These are phyloP conservation scores for Prionchulus punctatus DNA, from an alignment of 2,888 invertebrate species.

Conservation along the genomic window DNA sequence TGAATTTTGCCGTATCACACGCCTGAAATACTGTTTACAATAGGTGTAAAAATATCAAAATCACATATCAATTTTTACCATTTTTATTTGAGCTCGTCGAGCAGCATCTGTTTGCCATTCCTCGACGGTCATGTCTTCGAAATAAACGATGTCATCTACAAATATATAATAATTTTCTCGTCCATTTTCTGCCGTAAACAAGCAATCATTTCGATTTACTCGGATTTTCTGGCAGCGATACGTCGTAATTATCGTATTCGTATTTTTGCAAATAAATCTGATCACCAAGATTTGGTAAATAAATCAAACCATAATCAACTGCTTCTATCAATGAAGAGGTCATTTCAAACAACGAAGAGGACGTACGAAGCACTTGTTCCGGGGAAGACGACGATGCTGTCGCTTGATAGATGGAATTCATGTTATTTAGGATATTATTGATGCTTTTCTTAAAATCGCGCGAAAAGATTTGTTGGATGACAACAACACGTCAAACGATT, in stretches of 20 bases:
- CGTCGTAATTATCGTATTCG: neutral
- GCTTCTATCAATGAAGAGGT: too few relatives aligned
- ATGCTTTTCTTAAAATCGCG: too few relatives aligned
- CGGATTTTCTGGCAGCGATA: slow-evolving; percentile 1
- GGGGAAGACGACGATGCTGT: too few relatives aligned
- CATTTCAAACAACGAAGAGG: too few relatives aligned
- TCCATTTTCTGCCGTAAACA: too few relatives aligned
- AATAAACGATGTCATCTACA: neutral
- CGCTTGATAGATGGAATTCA: too few relatives aligned
- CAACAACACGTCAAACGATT: too few relatives aligned
- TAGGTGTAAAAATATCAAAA: neutral
- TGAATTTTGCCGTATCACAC: neutral
- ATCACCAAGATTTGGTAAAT: neutral
- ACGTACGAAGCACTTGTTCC: too few relatives aligned
- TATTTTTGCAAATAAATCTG: neutral
- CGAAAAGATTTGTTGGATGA: too few relatives aligned
- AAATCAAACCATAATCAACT: neutral
- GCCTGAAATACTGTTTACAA: neutral
- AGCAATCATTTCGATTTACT: too few relatives aligned
- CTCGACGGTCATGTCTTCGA: slow-evolving; percentile 3
- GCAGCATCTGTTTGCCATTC: slow-evolving; percentile 3
- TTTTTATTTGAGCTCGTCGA: neutral
- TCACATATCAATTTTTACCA: neutral
- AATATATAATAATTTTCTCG: too few relatives aligned
- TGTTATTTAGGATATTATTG: too few relatives aligned